Base-by-base conservation (phyloP, 2,888 invertebrate genomes). In the Syrphus vitripennis region DNA sequence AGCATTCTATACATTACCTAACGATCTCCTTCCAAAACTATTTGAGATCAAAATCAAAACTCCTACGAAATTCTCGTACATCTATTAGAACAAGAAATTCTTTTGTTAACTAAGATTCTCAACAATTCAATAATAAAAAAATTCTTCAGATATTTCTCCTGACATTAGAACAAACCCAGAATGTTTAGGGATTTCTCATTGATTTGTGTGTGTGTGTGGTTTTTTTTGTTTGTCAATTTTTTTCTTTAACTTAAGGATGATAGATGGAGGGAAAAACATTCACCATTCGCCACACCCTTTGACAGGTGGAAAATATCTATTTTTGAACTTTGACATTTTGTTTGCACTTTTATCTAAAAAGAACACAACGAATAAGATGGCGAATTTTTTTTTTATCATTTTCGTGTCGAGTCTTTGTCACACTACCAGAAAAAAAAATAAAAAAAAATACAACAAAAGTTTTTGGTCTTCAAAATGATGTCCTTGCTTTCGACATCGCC, bases 311-410 rank as follows among this genome's bases (percentile, higher is more conserved):
- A 24, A 67, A 67, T 67, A 5, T 37, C n/a, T 50, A 12, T 67
- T 6, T 67, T 67, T 67, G 67, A 67, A 37, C 67, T 50, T 34
- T 50, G 34, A 50, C n/a, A 50, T 45, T 65, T 48, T n/a, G n/a
- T 42, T 48, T 65, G 26, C 21, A 67, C 16, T 31, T 48, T 34
- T 34, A 48, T 48, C 29, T 63, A 10, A 10, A 4, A 24, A 40
- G n/a, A 63, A 24, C 16, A 4, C 26, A 42, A 10, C 1, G 21
- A 34, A n/a, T 19, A 10, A 34, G 34, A 37, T 31, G 31, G 34
- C 67, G n/a, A n/a, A n/a, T n/a, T 24, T 40, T 40, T 24, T 50
- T 40, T 42, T 12, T 14, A 42, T 63, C 26, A 9, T 26, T 26
- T 26, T 24, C 14, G 14, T 50, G 21, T 24, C 21, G n/a, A 14